Base-by-base conservation (phyloP, 2,113 vertebrate genomes). In the Xenopus laevis region DNA sequence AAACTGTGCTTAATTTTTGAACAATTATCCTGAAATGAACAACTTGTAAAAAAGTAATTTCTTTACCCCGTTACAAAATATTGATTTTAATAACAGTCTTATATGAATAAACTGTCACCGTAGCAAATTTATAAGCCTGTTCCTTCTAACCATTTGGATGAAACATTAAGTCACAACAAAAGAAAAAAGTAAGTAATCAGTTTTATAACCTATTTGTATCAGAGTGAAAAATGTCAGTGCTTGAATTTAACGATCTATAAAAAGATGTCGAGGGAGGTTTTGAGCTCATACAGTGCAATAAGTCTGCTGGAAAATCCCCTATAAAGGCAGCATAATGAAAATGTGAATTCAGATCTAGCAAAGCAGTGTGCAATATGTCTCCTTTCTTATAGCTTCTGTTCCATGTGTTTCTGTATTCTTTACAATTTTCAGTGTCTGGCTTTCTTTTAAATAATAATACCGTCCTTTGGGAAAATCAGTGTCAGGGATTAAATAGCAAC, bases 61-160 rank as follows among this genome's bases (percentile, higher is more conserved):
- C 47, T 70, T 68, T 71, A 40, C 18, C 18, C 77, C 79, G 83
- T 79, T 21, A 81, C 75, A 83, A 81, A 68, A 13, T 20, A 82
- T 72, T 81, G 78, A 88, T 81, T 84, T 79, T 79, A 82, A 83
- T 79, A 74, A 67, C 72, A 65, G 47, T 68, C 84, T 80, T 15
- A 78, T 82, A 84, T 85, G 71, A 79, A n/a, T 78, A 83, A 65
- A 71, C 57, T 23, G 81, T 23, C 13, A 11, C 59, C 30, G 16
- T 80, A 76, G 40, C 68, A 52, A 53, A 82, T 83, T 84, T 81
- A 63, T 81, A 83, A 82, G 61, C 16, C 58, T 7, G 73, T 78
- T 78, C 83, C 60, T 83, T 82, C 79, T 10, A 79, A 74, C 46
- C 79, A 78, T 79, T 55, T n/a, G n/a, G 12, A 55, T 82, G 30